Base-by-base conservation (phyloP, 2,797 vertebrate genomes). In the Cyclopterus lumpus region DNA sequence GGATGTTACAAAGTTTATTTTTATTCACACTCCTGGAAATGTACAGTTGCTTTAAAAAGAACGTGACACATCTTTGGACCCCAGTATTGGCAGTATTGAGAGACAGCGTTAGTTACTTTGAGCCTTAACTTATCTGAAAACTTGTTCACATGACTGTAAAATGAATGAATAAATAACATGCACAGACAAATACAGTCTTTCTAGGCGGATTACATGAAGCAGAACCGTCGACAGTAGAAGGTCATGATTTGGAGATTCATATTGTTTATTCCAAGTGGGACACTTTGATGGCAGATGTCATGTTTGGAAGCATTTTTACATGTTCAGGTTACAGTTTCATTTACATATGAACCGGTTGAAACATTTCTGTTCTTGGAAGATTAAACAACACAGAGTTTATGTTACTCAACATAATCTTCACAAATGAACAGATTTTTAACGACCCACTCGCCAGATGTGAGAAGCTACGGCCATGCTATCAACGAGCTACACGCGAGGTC, bases 101-200 rank as follows among this genome's bases (percentile, higher is more conserved):
- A 76, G 73, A 85, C 58, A 71, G 68, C 77, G 51, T 67, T 44
- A 74, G 32, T 73, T 58, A 49, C 30, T 72, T 9, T 8, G 44
- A 71, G 34, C 48, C 44, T 44, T 18, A 55, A 60, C 20, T 40
- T 5, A 51, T 58, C 11, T 64, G 44, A 62, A 42, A 73, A 44
- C 24, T 57, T 91, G 93, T 94, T 95, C 93, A 94, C 95, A 94
- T 93, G 93, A 95, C 93, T 14, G 90, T 68, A 94, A 96, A 96
- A 95, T 94, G 67, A 28, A 28, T n/a, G n/a, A n/a, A 96, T 94
- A 95, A 96, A 94, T 93, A 54, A 96, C 93, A 94, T 90, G 92
- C 92, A 95, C 91, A 91, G 93, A 95, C 88, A 91, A 24, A 14
- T 24, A 24, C 20, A 1, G 55, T 61, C 40, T 49, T 67, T 18